Evolutionary conservation across 2,113 vertebrate genomes (phyloP), one percentile per base, ranked within the genome.

Genomic region (Pedionomus torquatus): DNA sequence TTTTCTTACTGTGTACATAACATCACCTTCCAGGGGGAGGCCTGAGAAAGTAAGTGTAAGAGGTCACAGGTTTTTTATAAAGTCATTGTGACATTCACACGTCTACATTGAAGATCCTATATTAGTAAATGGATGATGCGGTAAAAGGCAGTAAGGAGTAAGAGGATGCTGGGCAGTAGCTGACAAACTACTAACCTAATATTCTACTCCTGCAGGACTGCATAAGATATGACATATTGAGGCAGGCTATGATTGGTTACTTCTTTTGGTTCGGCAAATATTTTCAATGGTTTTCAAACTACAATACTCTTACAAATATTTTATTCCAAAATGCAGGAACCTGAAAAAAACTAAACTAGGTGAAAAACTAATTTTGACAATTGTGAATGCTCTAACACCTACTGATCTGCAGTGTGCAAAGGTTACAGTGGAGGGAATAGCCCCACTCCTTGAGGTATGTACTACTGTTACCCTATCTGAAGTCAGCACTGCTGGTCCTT

Each of bases 1-100:
- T 52, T 79, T 23, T 26, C 28, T 72, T 37, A 8, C 7, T 2
- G 4, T 20, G 5, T 19, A 7, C 0, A 0, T 23, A 39, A 28
- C 9, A n/a, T 46, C 35, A 12, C n/a, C 19, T 78, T 57, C 41
- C 24, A 44, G 24, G 6, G 3, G 4, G 63, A 57, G 39, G 46
- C 28, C 46, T 55, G 66, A 44, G 66, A 44, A 75, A 77, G 20
- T 11, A 23, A 83, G 5, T 10, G 77, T 51, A 15, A 28, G 9
- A 83, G 4, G 7, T n/a, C 55, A 25, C 4, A 10, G 16, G 1
- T 18, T 9, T 51, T 84, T 89, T 11, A 41, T 13, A 17, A 75
- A 65, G 24, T 10, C 66, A n/a, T 8, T 6, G 15, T 54, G 7
- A 58, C 30, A 20, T 24, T 74, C 49, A 30, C 39, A 24, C 4